Conservation (phyloP, 2,888 invertebrate genomes). For the Blomia tropicalis region DNA sequence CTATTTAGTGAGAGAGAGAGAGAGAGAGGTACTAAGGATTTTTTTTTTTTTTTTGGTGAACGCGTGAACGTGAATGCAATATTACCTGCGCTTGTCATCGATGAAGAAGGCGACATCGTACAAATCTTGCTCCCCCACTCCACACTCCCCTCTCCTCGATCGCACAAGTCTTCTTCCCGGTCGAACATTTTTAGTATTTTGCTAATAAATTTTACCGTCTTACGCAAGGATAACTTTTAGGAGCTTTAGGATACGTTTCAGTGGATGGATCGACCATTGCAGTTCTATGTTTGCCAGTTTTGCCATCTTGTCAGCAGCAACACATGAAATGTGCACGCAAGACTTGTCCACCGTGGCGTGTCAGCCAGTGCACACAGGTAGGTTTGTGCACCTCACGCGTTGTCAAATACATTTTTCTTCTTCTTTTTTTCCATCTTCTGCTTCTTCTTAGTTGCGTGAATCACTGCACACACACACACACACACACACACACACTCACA, state of each 20-base stretch:
- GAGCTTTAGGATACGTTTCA: neutral
- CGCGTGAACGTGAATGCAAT: too few species aligned
- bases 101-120: neutral
- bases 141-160: too few species aligned
- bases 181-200: neutral
- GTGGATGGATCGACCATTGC: neutral
- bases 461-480: neutral
- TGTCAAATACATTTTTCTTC: too few species aligned
- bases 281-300: neutral
- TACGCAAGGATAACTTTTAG: slow-evolving; percentile 12
- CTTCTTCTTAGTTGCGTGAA: neutral
- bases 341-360: neutral
- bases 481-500: too few species aligned
- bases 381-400: too few species aligned
- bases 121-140: too few species aligned
- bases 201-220: slow-evolving; percentile 11
- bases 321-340: slow-evolving; percentile 8
- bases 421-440: neutral
- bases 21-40: neutral
- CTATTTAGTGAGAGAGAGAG: too few species aligned
- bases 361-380: slow-evolving; percentile 5
- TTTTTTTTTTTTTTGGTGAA: neutral
- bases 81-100: neutral
- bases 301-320: too few species aligned
- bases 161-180: too few species aligned